Evolutionary conservation across 2,888 invertebrate genomes (phyloP), one percentile per base, ranked within the genome.

Genomic region (Ecliptopera silaceata): DNA sequence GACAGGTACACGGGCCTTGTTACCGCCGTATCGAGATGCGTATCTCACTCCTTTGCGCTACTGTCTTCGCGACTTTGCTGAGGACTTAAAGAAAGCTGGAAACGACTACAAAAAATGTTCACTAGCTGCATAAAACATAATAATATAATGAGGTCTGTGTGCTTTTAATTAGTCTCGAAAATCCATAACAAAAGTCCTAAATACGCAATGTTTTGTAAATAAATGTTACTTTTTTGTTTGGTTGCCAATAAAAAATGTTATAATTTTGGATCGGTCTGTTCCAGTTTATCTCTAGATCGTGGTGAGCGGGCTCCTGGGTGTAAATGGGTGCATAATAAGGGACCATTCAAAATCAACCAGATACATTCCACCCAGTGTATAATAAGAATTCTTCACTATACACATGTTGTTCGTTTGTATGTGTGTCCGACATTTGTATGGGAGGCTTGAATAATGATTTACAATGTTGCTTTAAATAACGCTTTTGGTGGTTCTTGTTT

Each of bases 271-370:
- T 34, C 11, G 34, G 56, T 38, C 70, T 5, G 42, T 57, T 74
- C 74, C 59, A 72, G 65, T 41, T 31, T 32, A 3, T 38, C 29
- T 26, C 5, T 57, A 54, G 20, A 56, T 67, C 70, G 34, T 26
- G 8, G 70, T 43, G 45, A 5, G 36, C 71, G 69, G n/a, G 73
- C 69, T 71, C 77, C 71, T 69, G 77, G 87, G 90, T 89, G 90
- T 91, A 90, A 91, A 91, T 91, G 89, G 90, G 84, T 88, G 90
- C 90, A 91, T 91, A 91, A 89, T 90, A 89, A 90, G 88, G 75
- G 80, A 70, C 83, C 88, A 89, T 90, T 88, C 89, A 90, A 90
- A 88, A 90, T 89, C 88, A 89, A 80, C 70, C 76, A 73, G 83
- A 84, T 77, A 75, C 87, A 88, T 89, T 88, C 88, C 86, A 70